phyloP scores from a whole-genome alignment of 2,113 vertebrate species.

The Alligator sinensis region DNA sequence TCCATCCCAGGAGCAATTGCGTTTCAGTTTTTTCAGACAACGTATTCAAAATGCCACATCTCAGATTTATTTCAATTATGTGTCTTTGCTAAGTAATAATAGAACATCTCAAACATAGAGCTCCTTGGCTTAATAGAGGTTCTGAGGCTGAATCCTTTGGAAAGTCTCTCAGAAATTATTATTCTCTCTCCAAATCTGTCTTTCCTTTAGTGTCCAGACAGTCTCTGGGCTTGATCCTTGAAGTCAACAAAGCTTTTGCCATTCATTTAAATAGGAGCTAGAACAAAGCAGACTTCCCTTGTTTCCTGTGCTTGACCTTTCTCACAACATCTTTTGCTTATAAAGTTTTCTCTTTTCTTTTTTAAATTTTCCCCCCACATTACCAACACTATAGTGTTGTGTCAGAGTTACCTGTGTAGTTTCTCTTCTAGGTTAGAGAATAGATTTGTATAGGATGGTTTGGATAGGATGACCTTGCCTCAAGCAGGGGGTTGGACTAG shows the following conservation, averaged over 20 bases:
- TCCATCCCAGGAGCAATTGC: background rate
- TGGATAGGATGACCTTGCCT: too few relatives aligned
- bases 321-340: background rate
- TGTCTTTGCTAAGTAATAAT: background rate
- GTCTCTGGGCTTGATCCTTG: background rate
- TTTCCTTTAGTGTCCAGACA: too few relatives aligned
- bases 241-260: background rate
- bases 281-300: background rate
- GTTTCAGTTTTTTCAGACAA: background rate
- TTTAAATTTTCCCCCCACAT: constrained; percentile 21
- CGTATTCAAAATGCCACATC: background rate
- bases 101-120: background rate
- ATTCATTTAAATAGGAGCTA: background rate
- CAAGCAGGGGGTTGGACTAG: too few relatives aligned
- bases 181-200: background rate
- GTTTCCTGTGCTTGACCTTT: background rate
- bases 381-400: background rate
- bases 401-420: too few relatives aligned
- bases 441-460: too few relatives aligned
- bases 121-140: background rate
- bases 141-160: background rate
- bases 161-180: background rate
- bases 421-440: too few relatives aligned
- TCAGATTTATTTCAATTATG: background rate
- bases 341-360: background rate